Evolutionary conservation across 2,113 vertebrate genomes (phyloP).

Genomic region (Pandion haliaetus): DNA sequence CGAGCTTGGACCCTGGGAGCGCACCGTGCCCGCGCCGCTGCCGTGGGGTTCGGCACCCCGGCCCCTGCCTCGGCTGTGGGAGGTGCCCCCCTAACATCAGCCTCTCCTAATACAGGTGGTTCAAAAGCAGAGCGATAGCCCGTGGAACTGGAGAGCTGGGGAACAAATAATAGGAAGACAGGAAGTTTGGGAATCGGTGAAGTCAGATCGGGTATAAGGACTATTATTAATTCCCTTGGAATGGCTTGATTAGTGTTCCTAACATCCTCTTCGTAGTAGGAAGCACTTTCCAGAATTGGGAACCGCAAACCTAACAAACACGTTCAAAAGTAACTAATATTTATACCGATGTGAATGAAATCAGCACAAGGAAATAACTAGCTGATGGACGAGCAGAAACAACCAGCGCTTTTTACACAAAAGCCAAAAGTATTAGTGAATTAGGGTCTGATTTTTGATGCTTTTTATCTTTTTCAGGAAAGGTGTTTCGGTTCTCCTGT

Average conservation of each 20-base stretch:
- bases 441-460: neutral
- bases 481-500: neutral
- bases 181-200: neutral
- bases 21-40: fast-evolving
- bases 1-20: neutral
- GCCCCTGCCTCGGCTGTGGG: neutral
- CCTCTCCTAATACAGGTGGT: neutral
- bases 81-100: too few relatives aligned
- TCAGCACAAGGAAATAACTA: neutral
- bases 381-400: neutral
- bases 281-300: neutral
- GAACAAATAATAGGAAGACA: neutral
- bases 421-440: neutral
- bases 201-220: neutral
- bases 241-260: neutral
- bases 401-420: neutral
- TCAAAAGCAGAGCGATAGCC: neutral
- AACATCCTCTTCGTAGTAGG: neutral
- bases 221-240: neutral
- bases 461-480: neutral
- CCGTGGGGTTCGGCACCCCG: fast-evolving
- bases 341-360: neutral
- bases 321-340: neutral
- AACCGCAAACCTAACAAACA: neutral
- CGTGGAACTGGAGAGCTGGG: too few relatives aligned